Percentiles rank a stretch among this genome's conserved stretches.
Evolutionary conservation across 2,797 vertebrate species (phyloP).

Genomic region (Basileuterus tristriatus): DNA sequence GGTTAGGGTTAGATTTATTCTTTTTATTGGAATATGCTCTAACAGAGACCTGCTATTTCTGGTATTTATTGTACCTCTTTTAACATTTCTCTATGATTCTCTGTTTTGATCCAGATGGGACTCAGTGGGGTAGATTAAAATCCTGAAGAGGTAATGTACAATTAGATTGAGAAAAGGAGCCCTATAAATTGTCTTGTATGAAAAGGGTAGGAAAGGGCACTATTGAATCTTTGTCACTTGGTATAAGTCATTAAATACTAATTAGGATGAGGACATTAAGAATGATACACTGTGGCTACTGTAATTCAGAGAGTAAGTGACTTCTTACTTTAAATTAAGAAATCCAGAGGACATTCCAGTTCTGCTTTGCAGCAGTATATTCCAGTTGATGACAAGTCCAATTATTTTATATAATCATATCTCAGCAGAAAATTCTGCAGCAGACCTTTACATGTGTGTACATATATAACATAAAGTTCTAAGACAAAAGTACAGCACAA

Average conservation of each 20-base stretch:
- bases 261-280: background rate
- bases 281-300: background rate
- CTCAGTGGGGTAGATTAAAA: background rate
- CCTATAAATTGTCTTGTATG: background rate
- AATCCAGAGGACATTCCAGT: background rate
- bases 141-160: background rate
- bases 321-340: background rate
- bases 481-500: background rate
- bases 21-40: background rate
- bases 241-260: background rate
- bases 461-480: background rate
- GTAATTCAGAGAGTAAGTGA: background rate
- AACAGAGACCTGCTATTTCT: background rate
- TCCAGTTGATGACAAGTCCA: background rate
- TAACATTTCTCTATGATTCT: background rate
- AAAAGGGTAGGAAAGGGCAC: background rate
- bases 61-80: background rate
- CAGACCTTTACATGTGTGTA: accelerated
- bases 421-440: background rate
- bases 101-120: background rate
- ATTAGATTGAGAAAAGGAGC: background rate
- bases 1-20: background rate
- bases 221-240: background rate
- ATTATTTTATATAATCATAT: background rate
- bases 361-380: background rate